Evolutionary conservation across 2,888 invertebrate genomes (phyloP), one percentile per base, ranked within the genome.

Genomic region (Ormyrus thymus): DNA sequence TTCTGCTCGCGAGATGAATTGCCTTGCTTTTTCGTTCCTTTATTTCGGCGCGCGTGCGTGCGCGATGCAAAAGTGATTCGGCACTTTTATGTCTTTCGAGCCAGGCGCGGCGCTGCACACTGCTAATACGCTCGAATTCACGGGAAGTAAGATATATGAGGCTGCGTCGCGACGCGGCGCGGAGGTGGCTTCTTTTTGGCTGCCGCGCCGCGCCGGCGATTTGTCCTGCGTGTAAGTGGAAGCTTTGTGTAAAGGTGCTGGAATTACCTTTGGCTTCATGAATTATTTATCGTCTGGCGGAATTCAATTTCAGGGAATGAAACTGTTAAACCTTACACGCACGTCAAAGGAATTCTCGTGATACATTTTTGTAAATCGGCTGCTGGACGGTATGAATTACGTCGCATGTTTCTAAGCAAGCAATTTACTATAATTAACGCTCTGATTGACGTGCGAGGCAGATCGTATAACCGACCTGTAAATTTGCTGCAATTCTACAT

Each of bases 241-340:
- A 48, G 51, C 43, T 7, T 56, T 62, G 73, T 73, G 4, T 29
- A 78, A 73, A 78, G 78, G 68, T 73, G 61, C 68, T 72, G 55
- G 56, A 68, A 68, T 73, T 55, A 68, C 73, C 72, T 78, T 66
- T 66, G 9, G 61, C 73, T 62, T 78, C 73, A 58, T 73, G 48
- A 73, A 78, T 73, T 78, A 78, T 72, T 78, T 29, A 29, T 29
- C 29, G 29, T 29, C 29, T n/a, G 45, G n/a, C 70, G n/a, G 43
- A n/a, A 61, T 73, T 66, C 48, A 68, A 65, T 73, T 68, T n/a
- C 15, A 13, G 5, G 7, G 11, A 2, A 11, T 48, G 46, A 59
- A 55, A 62, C 61, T 56, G 68, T 72, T 43, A 58, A 58, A 13
- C 15, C 29, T 29, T 29, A 29, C 29, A 29, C 29, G 29, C 29